Base-by-base conservation (phyloP, 2,888 invertebrate genomes). In the Magallana nippona region DNA sequence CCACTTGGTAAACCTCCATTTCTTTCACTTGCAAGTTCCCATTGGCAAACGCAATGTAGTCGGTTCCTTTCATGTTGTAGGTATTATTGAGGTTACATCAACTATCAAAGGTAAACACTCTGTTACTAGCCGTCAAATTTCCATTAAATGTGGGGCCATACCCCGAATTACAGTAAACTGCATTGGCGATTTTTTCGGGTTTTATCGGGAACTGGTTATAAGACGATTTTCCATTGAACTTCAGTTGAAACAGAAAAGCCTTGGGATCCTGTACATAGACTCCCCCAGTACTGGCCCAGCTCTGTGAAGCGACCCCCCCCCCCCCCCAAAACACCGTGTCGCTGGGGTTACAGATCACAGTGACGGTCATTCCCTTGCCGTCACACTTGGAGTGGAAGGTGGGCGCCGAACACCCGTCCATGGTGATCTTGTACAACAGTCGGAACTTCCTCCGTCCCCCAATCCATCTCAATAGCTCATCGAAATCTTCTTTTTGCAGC, bases 1-100 rank as follows among this genome's bases (percentile, higher is more conserved):
- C 81, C 2, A 89, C 87, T 55, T 77, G 32, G 81, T 89, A 89
- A 1, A 89, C 88, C 79, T 88, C 88, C n/a, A 89, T 78, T 11
- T 89, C 89, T 19, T 83, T 87, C 3, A 87, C 86, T 57, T 88
- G 82, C 56, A 86, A 78, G 19, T 84, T 85, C 2, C 85, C 87
- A 60, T 89, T 89, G 44, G 78, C 56, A 44, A 85, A 32, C 3
- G 77, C n/a, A 19, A 81, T 78, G 10, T n/a, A 57, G n/a, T 81
- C 62, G 1, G 83, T 63, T 60, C 83, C 85, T 57, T 81, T 78
- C 78, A 82, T 78, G 55, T 81, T 63, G 27, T 85, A 85, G 0
- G 81, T 44, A 44, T 17, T 0, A 2, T 81, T 79, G 2, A 81
- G 19, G 8, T 11, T 22, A 13, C 19, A 19, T 8, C 27, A 3